Percentiles rank a stretch among this genome's conserved stretches.
Evolutionary conservation across 2,797 vertebrate species (phyloP).

Genomic region (Schizopygopsis malacanthus): DNA sequence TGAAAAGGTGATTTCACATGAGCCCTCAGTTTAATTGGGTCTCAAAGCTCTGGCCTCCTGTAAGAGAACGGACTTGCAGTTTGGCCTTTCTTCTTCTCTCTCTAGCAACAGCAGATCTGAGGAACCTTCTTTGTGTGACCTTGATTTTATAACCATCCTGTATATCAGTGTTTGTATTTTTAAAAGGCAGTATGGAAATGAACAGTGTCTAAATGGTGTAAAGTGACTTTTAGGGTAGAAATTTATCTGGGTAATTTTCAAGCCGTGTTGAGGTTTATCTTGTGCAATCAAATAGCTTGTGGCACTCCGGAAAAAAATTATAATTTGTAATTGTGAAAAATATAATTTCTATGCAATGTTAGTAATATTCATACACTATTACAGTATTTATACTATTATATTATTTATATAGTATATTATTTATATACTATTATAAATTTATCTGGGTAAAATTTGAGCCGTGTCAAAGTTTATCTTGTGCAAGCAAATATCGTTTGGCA

Average conservation of each 20-base stretch:
- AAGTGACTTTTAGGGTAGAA: neutral
- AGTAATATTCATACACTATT: neutral
- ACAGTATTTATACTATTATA: too few relatives aligned
- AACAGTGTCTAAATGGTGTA: slow-evolving; percentile 3
- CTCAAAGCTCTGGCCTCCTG: slow-evolving; percentile 44
- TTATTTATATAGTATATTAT: too few relatives aligned
- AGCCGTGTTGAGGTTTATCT: neutral
- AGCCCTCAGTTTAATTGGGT: slow-evolving; percentile 55
- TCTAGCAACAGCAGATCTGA: neutral
- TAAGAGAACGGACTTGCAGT: slow-evolving; percentile 5
- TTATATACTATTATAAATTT: too few relatives aligned
- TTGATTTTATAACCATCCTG: neutral
- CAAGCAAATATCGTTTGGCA: too few relatives aligned
- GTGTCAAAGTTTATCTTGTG: too few relatives aligned
- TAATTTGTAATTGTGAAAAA: too few relatives aligned
- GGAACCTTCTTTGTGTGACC: neutral
- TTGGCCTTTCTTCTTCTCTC: slow-evolving; percentile 13
- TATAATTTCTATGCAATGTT: neutral
- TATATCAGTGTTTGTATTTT: neutral
- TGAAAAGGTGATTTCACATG: slow-evolving; percentile 71
- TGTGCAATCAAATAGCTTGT: neutral
- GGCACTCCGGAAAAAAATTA: neutral
- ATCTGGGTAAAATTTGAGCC: too few relatives aligned
- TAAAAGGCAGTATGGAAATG: neutral
- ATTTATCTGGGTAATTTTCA: neutral